Conservation (phyloP, 2,113 vertebrate species). For the Pipa parva region DNA sequence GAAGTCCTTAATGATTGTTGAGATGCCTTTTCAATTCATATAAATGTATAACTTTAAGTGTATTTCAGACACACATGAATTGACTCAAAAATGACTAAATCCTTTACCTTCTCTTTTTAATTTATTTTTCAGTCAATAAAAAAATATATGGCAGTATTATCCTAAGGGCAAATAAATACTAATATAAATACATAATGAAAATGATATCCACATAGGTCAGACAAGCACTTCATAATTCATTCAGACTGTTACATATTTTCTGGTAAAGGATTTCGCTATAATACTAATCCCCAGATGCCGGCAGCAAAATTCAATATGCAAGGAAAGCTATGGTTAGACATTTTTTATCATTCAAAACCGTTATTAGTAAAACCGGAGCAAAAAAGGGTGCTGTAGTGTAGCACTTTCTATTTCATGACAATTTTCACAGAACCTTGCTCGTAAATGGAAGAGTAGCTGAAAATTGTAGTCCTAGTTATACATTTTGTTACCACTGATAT, state of each 20-base stretch:
- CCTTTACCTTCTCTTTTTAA: neutral
- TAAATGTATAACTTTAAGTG: too few species aligned
- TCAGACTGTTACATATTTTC: conserved; percentile 6
- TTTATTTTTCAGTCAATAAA: neutral
- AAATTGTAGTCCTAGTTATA: too few species aligned
- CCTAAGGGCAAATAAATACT: neutral
- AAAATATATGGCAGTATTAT: neutral
- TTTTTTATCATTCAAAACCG: too few species aligned
- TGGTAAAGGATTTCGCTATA: neutral
- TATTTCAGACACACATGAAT: too few species aligned
- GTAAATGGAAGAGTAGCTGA: too few species aligned
- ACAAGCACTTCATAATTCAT: conserved; percentile 5
- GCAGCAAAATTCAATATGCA: conserved; percentile 9
- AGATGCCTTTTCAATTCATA: too few species aligned
- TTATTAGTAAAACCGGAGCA: too few species aligned
- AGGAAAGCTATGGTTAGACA: neutral
- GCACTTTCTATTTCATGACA: too few species aligned
- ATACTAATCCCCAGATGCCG: conserved; percentile 8
- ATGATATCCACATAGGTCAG: conserved; percentile 5
- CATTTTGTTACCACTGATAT: too few species aligned
- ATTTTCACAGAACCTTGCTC: too few species aligned
- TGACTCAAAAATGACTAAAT: neutral
- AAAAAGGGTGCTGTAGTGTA: too few species aligned
- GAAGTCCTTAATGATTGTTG: too few species aligned
- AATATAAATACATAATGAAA: conserved; percentile 1